Evolutionary conservation across 2,797 vertebrate species (phyloP), one percentile per base, ranked within the genome.

Genomic region (Chlorospingus semifuscus): DNA sequence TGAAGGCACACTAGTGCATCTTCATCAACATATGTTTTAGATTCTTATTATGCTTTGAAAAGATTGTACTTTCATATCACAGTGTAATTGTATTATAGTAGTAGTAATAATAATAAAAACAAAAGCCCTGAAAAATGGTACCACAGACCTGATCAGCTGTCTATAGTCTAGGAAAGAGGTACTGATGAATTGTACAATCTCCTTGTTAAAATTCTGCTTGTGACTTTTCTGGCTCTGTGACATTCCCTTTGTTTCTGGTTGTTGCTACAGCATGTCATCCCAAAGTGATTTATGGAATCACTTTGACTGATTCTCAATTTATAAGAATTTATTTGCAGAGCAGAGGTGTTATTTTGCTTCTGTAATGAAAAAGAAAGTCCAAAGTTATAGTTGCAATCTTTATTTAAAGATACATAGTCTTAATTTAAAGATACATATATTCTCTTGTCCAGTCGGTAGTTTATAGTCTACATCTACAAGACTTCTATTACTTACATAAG

Each of bases 201-300:
- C 22, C 50, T 75, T 89, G 42, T 89, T 83, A 93, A 93, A 93
- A 94, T 94, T 87, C 84, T 89, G 34, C 46, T 88, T 5, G 0
- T 75, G 76, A 70, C 85, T 96, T 92, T 87, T 85, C 56, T 71
- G 24, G 80, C 59, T 87, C 69, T 34, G 22, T 84, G 91, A 70
- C 79, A 68, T 85, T 93, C 68, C n/a, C 29, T 91, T 87, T 87
- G 60, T 87, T 95, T 93, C 87, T 70, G 39, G 15, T 87, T 92
- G 80, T 74, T 95, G 82, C 82, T 87, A 29, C 23, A 71, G 59
- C 61, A 23, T 83, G 65, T 87, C 49, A 68, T 83, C 30, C 57
- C 37, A 53, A 59, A 55, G n/a, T 77, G 79, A 83, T 89, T 85
- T 93, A 66, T 68, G 70, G 60, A 93, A 91, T 85, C 63, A 47